A percentile compares a stretch with the other conserved stretches of the same genome.
phyloP scores from a whole-genome alignment of 2,888 invertebrate genomes.

The Drosophila subquinaria region DNA sequence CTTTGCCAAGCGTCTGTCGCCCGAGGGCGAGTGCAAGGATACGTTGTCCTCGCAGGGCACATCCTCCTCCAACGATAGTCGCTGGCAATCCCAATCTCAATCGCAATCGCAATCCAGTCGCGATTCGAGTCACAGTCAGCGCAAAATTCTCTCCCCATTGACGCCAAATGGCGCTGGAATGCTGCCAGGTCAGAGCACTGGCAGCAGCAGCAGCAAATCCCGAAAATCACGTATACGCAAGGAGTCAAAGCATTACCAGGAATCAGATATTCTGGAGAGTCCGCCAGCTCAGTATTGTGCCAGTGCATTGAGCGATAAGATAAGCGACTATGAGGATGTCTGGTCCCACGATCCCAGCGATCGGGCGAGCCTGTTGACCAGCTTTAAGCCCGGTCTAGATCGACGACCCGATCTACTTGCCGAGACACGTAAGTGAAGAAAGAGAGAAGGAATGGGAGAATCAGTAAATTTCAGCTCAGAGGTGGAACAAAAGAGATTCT shows the following conservation, averaged over 20 bases:
- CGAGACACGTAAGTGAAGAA: conserved; percentile 86
- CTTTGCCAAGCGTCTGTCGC: conserved; percentile 90
- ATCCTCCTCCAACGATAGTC: conserved; percentile 81
- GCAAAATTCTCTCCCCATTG: conserved; percentile 85
- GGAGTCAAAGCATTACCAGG: conserved; percentile 90
- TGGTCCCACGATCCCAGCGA: conserved; percentile 91
- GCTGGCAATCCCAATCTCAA: conserved; percentile 69
- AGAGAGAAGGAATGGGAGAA: neutral
- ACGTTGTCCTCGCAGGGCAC: conserved; percentile 90
- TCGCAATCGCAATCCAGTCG: conserved; percentile 83
- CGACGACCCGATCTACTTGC: conserved; percentile 88
- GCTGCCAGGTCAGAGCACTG: conserved; percentile 75
- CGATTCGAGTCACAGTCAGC: conserved; percentile 86
- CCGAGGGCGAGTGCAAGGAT: conserved; percentile 87
- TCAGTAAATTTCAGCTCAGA: neutral
- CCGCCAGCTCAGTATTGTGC: conserved; percentile 93
- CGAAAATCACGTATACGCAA: conserved; percentile 87
- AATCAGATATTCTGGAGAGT: conserved; percentile 94
- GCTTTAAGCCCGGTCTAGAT: conserved; percentile 83
- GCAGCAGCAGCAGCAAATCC: conserved; percentile 82
- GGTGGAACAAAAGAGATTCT: neutral
- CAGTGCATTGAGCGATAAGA: conserved; percentile 95
- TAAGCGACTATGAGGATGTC: conserved; percentile 97
- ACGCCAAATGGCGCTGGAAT: conserved; percentile 83
- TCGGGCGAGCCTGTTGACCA: conserved; percentile 86